phyloP scores from a whole-genome alignment of 1,140 invertebrate genomes.

The Teleogryllus occipitalis region DNA sequence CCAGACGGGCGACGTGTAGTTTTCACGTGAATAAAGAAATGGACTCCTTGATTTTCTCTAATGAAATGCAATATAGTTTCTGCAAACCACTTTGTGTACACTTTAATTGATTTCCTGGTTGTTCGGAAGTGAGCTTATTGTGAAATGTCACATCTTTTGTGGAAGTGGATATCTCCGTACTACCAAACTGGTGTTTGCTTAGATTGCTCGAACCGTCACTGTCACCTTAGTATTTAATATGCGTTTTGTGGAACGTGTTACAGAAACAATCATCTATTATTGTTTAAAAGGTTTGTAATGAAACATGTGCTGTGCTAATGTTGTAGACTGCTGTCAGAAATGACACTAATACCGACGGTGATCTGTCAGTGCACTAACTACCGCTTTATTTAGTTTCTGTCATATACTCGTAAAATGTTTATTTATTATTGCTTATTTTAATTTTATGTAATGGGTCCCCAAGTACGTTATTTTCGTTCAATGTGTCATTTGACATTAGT shows the following conservation, averaged over 20 bases:
- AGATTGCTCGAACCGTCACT: neutral
- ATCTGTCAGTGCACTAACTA: neutral
- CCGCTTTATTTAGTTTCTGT: neutral
- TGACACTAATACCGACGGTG: neutral
- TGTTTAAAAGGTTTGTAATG: neutral
- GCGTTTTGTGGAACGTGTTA: neutral
- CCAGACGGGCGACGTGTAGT: neutral
- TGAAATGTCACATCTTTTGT: neutral
- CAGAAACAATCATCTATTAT: neutral
- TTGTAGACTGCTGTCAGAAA: neutral
- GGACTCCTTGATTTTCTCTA: neutral
- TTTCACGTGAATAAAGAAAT: neutral
- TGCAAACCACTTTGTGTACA: neutral
- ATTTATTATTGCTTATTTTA: neutral
- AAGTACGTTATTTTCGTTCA: neutral
- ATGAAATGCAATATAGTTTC: neutral
- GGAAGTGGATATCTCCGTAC: neutral
- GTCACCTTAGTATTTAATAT: neutral
- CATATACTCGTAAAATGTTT: neutral
- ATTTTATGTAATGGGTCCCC: neutral
- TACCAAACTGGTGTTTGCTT: neutral
- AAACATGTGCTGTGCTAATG: neutral
- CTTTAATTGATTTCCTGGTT: neutral
- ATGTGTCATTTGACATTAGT: neutral
- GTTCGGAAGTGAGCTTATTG: neutral